These are phyloP conservation scores for Apteryx owenii DNA, from an alignment of 2,113 vertebrate genomes.

Conservation along the genomic window DNA sequence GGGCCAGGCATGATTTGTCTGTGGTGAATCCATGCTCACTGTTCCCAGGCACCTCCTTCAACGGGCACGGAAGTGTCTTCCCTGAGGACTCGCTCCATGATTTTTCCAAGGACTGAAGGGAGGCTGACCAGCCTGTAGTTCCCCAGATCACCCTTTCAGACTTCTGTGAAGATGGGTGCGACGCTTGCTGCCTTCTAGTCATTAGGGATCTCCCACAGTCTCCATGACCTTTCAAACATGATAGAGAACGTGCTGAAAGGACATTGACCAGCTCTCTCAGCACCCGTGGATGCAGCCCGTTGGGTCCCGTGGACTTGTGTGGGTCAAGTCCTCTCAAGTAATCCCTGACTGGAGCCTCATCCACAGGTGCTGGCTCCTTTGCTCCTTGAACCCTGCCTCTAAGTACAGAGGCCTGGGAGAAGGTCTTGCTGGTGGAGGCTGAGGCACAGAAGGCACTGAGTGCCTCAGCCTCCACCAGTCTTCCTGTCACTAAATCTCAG, in stretches of 20 bases:
- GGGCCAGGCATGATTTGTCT: not conserved
- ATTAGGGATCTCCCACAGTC: not conserved
- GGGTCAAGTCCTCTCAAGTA: not conserved
- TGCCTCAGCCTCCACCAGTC: accelerated
- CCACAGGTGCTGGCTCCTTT: not conserved
- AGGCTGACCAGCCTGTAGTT: not conserved
- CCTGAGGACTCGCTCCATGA: not conserved
- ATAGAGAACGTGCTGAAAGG: not conserved
- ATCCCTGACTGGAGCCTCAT: not conserved
- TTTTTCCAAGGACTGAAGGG: not conserved
- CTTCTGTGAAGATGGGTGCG: not conserved
- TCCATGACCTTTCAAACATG: not conserved
- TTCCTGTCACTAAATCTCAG: not conserved
- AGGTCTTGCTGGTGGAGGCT: not conserved
- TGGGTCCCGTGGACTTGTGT: not conserved
- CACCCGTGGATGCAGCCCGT: accelerated
- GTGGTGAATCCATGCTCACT: not conserved
- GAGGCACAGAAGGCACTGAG: not conserved
- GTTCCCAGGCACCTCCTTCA: not conserved
- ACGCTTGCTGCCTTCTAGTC: not conserved
- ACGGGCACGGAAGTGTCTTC: not conserved
- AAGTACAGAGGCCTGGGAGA: not conserved
- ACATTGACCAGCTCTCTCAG: accelerated
- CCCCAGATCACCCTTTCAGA: not conserved
- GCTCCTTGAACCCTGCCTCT: not conserved